Base-by-base conservation (phyloP, 37 sponge, comb jelly and placozoan genomes). In the Eunapius fragilis region DNA sequence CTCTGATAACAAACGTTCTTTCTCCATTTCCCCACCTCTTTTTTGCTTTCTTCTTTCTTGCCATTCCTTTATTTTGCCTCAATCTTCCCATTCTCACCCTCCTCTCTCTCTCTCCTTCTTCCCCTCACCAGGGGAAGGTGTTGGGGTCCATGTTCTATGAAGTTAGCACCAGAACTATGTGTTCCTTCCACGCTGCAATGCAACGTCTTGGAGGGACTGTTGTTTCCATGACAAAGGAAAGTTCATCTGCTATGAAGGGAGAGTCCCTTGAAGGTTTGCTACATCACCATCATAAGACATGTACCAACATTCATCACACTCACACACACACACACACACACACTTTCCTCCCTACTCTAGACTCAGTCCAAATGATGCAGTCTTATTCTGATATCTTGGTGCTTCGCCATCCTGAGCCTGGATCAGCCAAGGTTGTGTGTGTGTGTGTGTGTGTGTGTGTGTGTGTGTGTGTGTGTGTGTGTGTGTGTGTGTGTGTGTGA, bases 71-170 rank as follows among this genome's bases (percentile, higher is more conserved):
- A 4, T 33, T 75, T 17, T 32, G 3, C 34, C 31, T 33, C 35
- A 33, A 4, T 32, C 76, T 35, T 33, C 11, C 76, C 31, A 13
- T 50, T 67, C 67, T 67, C 25, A 11, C 80, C 80, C 50, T 31
- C 34, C 36, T 37, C 77, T 11, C 38, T 32, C 77, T 37, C 7
- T 5, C 45, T 2, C 45, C 0, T 36, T 48, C 23, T 37, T 25
- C 23, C 69, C 7, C 37, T 13, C 82, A 26, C n/a, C 28, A 94
- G 91, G 97, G 97, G 19, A 87, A 89, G 67, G 87, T 99, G 34
- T 78, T 97, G 88, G 99, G 87, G 0, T 82, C 86, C 48, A 91
- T 99, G 98, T 99, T 99, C 85, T 99, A 93, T 58, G 99, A 99
- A 70, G 94, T 88, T n/a, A 97, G 98, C 75, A 99, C 99, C 11